These are phyloP conservation scores for Coregonus sp. DNA, from an alignment of 2,797 vertebrate species.

Conservation along the genomic window DNA sequence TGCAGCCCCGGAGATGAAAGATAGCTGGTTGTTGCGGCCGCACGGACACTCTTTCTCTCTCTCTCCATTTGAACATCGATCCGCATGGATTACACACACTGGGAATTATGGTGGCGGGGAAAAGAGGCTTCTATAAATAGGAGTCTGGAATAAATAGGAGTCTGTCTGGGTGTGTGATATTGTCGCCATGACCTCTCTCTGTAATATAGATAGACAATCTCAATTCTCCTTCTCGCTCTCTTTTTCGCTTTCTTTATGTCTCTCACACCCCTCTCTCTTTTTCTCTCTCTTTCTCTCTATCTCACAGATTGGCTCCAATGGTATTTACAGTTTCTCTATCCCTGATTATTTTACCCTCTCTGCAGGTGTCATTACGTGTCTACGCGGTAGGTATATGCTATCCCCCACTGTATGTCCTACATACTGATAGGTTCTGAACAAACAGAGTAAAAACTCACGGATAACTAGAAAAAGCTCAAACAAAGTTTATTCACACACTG, in stretches of 20 bases:
- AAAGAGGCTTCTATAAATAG: not conserved
- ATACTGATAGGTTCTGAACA: no score
- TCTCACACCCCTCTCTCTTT: not conserved
- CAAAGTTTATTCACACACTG: no score
- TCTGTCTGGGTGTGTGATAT: not conserved
- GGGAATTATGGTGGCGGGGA: constrained; percentile 22
- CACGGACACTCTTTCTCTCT: not conserved
- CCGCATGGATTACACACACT: constrained; percentile 46
- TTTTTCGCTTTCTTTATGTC: not conserved
- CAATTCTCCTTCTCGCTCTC: not conserved
- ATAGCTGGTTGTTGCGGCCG: not conserved
- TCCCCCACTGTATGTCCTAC: not conserved
- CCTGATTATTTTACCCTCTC: not conserved
- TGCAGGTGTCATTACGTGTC: constrained; percentile 9
- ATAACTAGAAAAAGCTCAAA: no score
- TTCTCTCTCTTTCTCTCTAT: not conserved
- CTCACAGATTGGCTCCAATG: not conserved
- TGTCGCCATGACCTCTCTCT: constrained; percentile 41
- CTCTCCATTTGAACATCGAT: constrained; percentile 44
- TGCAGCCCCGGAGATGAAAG: constrained; percentile 37
- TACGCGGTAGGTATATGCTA: not conserved
- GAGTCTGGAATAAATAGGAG: not conserved
- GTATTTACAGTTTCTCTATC: not conserved
- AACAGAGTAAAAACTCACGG: no score
- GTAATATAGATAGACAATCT: not conserved